Evolutionary conservation across 2,888 invertebrate genomes (phyloP), one percentile per base, ranked within the genome.

Genomic region (Fabriciana adippe): DNA sequence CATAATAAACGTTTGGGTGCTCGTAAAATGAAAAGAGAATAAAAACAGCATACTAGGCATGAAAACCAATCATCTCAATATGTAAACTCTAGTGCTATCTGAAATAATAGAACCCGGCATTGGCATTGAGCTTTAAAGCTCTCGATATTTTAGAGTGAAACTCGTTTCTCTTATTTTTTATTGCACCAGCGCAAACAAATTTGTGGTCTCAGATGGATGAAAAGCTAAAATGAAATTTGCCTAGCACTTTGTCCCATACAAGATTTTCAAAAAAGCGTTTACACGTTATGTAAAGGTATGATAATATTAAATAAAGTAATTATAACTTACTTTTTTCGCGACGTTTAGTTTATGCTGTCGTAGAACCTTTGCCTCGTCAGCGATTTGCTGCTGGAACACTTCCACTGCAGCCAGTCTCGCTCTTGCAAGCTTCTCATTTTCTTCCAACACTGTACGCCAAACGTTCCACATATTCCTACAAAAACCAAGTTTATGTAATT

Each of bases 391-490:
- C 83, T 97, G 97, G 87, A 98, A 98, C 21, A 98, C 97, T 89
- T 99, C 99, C 48, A 98, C 97, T 0, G 98, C 99, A 0, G 98
- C 97, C 65, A 99, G 93, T 57, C 98, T 94, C 18, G 98, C 97
- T 72, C 97, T 95, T 15, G 98, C 98, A 76, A 98, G 89, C 85
- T 97, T 97, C 84, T 99, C 98, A 82, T 98, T 98, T 89, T 99
- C 99, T 84, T 99, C 98, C 78, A 99, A 92, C 3, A 99, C 97
- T 0, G 97, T 97, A 74, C 98, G 94, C 99, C 99, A 99, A n/a
- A 99, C 98, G 81, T 97, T 97, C 97, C 97, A 97, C 95, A 98
- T 97, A 84, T 98, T 98, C 97, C 99, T 99, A 57, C 13, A 54
- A 47, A 55, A 56, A 6, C 55, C 6, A 51, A 53, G 13, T 55